These are phyloP conservation scores for Calephelis virginiensis DNA, from an alignment of 1,140 invertebrate genomes.

Conservation along the genomic window DNA sequence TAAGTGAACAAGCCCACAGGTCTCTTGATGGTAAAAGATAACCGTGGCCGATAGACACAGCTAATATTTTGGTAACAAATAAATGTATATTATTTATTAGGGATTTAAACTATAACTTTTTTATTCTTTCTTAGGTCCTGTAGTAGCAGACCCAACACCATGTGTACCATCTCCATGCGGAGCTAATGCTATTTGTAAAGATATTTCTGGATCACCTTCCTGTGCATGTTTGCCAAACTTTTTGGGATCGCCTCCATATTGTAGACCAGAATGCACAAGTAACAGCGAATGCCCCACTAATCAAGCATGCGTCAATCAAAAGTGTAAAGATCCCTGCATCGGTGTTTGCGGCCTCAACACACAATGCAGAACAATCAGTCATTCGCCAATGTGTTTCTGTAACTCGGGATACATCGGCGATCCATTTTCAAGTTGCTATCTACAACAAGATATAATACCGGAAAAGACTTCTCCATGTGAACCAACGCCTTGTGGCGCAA, in stretches of 20 bases:
- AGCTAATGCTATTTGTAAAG: conserved; percentile 85
- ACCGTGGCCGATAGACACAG: too few relatives aligned
- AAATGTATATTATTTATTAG: neutral
- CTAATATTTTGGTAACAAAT: too few relatives aligned
- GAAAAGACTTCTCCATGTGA: conserved; percentile 78
- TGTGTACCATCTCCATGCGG: conserved; percentile 87
- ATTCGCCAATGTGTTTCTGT: conserved; percentile 84
- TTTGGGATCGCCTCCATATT: conserved; percentile 84
- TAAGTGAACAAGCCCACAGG: too few relatives aligned
- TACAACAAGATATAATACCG: conserved; percentile 35
- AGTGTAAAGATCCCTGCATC: conserved; percentile 86
- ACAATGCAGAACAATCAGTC: conserved; percentile 83
- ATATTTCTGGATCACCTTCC: conserved; percentile 78
- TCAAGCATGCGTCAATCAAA: conserved; percentile 85
- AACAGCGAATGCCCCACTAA: conserved; percentile 86
- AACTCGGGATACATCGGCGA: conserved; percentile 79
- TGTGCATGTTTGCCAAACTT: conserved; percentile 84
- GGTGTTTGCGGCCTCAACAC: conserved; percentile 85
- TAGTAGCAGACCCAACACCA: conserved; percentile 70
- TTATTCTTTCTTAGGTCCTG: conserved; percentile 53
- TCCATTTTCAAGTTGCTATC: conserved; percentile 80
- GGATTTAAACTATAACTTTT: neutral
- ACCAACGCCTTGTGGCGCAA: conserved; percentile 84
- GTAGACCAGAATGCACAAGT: conserved; percentile 85
- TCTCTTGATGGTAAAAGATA: too few relatives aligned